phyloP scores from a whole-genome alignment of 2,113 vertebrate species.

The Larimichthys crocea region DNA sequence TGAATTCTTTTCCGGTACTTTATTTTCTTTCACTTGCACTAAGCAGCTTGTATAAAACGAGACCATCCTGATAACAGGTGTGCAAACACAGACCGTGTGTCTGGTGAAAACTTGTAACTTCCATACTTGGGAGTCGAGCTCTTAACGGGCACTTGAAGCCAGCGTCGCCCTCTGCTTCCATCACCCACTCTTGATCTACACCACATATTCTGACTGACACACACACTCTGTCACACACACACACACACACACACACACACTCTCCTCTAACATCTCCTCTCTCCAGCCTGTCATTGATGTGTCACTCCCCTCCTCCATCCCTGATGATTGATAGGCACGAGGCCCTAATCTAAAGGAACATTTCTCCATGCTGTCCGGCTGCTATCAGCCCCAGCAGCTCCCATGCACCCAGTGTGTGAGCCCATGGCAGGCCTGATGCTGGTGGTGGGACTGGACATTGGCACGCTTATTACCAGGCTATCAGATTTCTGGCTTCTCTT shows the following conservation, averaged over 20 bases:
- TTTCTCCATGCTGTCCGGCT: constrained; percentile 76
- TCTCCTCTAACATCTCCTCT: constrained; percentile 41
- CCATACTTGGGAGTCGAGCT: neutral
- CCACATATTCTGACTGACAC: constrained; percentile 45
- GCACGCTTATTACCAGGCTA: constrained; percentile 72
- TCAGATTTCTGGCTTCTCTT: constrained; percentile 73
- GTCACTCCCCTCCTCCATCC: constrained; percentile 56
- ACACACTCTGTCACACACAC: constrained; percentile 32
- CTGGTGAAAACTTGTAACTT: neutral
- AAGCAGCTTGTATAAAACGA: neutral
- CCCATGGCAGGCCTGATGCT: constrained; percentile 50
- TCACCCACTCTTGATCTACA: constrained; percentile 27
- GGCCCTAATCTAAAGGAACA: constrained; percentile 79
- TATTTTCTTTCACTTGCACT: no score
- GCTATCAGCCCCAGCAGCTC: constrained; percentile 74
- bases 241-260: constrained; percentile 30
- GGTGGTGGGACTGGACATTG: constrained; percentile 58
- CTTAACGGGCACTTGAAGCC: constrained; percentile 4
- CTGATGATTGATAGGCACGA: constrained; percentile 76
- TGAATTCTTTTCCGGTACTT: no score
- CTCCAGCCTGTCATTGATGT: constrained; percentile 52
- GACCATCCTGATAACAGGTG: neutral
- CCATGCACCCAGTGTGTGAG: constrained; percentile 66
- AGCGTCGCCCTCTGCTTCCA: constrained; percentile 8
- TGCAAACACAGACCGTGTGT: neutral